Evolutionary conservation across 2,113 vertebrate genomes (phyloP), one percentile per base, ranked within the genome.

Genomic region (Erythrocercus mccallii): DNA sequence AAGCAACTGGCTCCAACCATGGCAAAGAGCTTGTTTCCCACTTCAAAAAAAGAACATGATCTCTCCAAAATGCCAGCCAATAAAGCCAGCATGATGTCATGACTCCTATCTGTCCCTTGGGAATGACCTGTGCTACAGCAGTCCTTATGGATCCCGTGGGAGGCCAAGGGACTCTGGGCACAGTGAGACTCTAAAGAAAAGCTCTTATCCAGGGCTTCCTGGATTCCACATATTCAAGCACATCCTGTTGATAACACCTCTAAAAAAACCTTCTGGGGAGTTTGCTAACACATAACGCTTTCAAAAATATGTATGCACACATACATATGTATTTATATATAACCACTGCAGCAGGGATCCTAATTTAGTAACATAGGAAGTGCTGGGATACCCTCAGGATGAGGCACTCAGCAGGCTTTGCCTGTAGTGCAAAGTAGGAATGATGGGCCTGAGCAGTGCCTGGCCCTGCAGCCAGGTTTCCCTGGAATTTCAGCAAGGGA

Each of bases 171-270:
- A 10, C 65, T 33, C n/a, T 45, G 10, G 56, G 33, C 61, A 62
- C 38, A 44, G 60, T 0, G 2, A 78, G 40, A 15, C 37, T 74
- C 40, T 40, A 65, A 87, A 72, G 70, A 82, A 61, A 56, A 84
- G 28, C 50, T 22, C 31, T 90, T 79, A 64, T 79, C 70, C 4
- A 16, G 40, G n/a, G 60, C 45, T 91, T 79, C 90, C 78, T 5
- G 0, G 24, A 91, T 94, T 78, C 64, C 81, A 79, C 44, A 40
- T 83, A 80, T 25, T 69, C 31, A 82, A 86, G 45, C 56, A 64
- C 58, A 90, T 90, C 81, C 94, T 93, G 90, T 89, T 82, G 92
- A 93, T 87, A 87, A 62, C 85, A 81, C 78, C 79, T 71, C 85
- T 92, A 66, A 81, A 90, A 93, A 92, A 84, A 44, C 78, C 33